Conservation (phyloP, 2,888 invertebrate species). For the Chymomyza amoena region DNA sequence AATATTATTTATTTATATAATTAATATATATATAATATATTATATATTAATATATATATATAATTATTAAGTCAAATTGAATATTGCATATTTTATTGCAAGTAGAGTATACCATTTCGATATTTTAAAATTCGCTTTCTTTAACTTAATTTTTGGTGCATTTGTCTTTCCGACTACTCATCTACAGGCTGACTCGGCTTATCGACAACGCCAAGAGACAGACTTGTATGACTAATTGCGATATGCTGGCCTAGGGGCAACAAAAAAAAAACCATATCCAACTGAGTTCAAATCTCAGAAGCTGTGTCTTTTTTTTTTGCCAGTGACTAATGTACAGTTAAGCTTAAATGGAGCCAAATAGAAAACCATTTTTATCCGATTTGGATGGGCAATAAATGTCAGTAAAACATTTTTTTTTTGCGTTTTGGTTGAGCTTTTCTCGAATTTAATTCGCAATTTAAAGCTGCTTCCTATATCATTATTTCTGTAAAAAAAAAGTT, state of each 20-base stretch:
- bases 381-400: background rate
- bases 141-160: background rate
- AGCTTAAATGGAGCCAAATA: background rate
- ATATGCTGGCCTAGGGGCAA: background rate
- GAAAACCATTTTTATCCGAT: background rate
- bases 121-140: background rate
- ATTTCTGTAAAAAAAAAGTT: too few relatives aligned
- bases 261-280: background rate
- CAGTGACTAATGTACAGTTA: conserved; percentile 37
- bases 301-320: background rate
- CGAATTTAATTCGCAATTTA: too few relatives aligned
- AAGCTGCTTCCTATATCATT: too few relatives aligned
- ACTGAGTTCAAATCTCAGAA: background rate
- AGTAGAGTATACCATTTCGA: background rate
- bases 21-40: too few relatives aligned
- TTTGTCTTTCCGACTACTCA: background rate
- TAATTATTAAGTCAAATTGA: too few relatives aligned
- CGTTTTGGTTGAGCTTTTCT: too few relatives aligned
- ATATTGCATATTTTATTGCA: too few relatives aligned
- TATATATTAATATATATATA: too few relatives aligned
- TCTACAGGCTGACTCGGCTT: background rate
- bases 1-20: too few relatives aligned
- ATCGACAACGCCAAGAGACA: background rate
- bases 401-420: background rate
- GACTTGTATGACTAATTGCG: background rate